Conservation (phyloP, 2,797 vertebrate species). For the Alca torda region DNA sequence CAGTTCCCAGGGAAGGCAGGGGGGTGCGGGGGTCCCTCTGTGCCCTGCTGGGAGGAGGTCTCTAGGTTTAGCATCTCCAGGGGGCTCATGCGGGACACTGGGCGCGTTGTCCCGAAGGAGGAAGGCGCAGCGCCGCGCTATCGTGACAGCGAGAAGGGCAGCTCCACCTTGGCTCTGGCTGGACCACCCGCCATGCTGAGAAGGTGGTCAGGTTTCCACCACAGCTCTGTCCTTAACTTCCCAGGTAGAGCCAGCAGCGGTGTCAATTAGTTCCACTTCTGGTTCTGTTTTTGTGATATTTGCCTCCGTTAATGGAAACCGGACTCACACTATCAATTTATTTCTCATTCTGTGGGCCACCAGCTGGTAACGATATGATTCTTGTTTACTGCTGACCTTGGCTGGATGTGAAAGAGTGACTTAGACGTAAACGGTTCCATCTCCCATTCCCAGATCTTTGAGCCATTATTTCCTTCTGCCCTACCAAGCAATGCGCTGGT, state of each 20-base stretch:
- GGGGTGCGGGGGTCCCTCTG: not conserved
- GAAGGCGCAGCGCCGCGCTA: fast-evolving
- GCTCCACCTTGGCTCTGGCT: not conserved
- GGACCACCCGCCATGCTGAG: not conserved
- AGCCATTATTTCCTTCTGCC: slow-evolving; percentile 42
- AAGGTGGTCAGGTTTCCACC: not conserved
- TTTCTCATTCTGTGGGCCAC: slow-evolving; percentile 17
- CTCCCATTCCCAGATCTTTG: slow-evolving; percentile 10
- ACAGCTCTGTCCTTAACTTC: not conserved
- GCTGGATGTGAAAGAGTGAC: slow-evolving; percentile 13
- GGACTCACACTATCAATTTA: not conserved
- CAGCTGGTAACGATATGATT: slow-evolving; percentile 19
- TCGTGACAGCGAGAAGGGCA: fast-evolving
- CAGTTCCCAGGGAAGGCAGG: not conserved
- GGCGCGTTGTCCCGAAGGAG: fast-evolving
- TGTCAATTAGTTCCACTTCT: slow-evolving; percentile 11
- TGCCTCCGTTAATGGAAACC: not conserved
- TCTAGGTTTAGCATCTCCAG: not conserved
- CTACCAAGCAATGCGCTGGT: not conserved
- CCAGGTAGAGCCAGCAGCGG: not conserved
- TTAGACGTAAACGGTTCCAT: not conserved
- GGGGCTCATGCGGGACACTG: not conserved
- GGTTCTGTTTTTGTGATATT: slow-evolving; percentile 9
- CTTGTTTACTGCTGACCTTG: slow-evolving; percentile 43
- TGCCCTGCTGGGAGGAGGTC: not conserved